Evolutionary conservation across 2,113 vertebrate genomes (phyloP).

Genomic region (Malurus alboscapulatus): DNA sequence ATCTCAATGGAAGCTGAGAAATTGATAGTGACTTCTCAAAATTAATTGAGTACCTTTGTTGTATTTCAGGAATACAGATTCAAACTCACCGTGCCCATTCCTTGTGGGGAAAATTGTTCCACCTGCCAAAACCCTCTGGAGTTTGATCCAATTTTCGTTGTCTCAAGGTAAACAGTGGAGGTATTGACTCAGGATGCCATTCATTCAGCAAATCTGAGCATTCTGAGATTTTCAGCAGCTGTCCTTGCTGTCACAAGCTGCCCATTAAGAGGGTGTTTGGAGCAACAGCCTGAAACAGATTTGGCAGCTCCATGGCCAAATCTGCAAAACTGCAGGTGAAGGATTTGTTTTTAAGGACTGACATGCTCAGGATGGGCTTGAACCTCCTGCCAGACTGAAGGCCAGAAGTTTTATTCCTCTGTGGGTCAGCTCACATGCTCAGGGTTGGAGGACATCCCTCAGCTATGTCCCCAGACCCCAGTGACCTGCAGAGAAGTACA

Average conservation of each 20-base stretch:
- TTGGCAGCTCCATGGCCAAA: not conserved
- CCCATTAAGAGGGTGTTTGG: not conserved
- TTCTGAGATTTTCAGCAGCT: not conserved
- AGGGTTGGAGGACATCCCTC: not conserved
- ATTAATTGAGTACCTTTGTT: constrained; percentile 35
- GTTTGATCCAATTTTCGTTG: constrained; percentile 16
- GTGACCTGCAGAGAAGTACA: not conserved
- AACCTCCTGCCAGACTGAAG: not conserved
- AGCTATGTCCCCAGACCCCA: not conserved
- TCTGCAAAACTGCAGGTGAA: not conserved
- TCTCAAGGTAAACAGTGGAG: not conserved
- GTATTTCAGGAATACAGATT: constrained; percentile 11
- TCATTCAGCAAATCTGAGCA: not conserved
- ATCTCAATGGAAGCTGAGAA: constrained; percentile 39
- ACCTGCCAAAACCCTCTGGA: not conserved
- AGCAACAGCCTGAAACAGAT: not conserved
- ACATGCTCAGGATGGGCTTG: not conserved
- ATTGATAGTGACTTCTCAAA: constrained; percentile 44
- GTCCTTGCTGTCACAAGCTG: not conserved
- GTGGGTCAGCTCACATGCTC: accelerated
- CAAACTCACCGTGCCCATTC: not conserved
- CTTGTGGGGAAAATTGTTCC: not conserved
- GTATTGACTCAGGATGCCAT: not conserved
- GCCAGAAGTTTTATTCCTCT: accelerated
- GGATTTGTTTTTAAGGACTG: not conserved